Conservation (phyloP, 1,140 invertebrate species). For the Thaumetopoea pityocampa region DNA sequence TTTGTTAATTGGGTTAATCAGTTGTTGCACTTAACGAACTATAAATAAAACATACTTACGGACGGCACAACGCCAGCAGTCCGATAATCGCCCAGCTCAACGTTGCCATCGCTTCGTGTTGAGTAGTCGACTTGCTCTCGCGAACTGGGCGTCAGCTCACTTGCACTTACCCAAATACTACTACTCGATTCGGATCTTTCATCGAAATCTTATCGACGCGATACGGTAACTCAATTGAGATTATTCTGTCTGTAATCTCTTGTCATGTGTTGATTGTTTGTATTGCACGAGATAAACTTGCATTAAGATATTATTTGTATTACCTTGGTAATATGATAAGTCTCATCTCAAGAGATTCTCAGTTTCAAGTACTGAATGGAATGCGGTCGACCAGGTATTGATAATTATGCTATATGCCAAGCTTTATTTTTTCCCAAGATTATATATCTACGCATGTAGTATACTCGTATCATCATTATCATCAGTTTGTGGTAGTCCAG, state of each 20-base stretch:
- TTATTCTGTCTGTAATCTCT: background rate
- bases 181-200: conserved; percentile 21
- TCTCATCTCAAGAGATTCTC: no score
- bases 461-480: no score
- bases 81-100: conserved; percentile 30
- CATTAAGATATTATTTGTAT: no score
- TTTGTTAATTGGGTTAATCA: background rate
- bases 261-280: conserved; percentile 8
- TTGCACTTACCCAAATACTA: conserved; percentile 12
- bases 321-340: no score
- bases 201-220: no score
- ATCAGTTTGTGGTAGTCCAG: no score
- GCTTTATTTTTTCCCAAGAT: no score
- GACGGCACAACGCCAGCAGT: conserved; percentile 41
- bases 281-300: no score
- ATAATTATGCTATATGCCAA: no score
- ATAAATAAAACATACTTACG: conserved; percentile 46
- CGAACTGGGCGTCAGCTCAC: conserved; percentile 31
- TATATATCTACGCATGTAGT: no score
- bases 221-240: conserved; percentile 12
- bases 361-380: no score
- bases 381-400: no score
- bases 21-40: conserved; percentile 11
- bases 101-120: conserved; percentile 44
- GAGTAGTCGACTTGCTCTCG: conserved; percentile 24